phyloP scores from a whole-genome alignment of 2,888 invertebrate species.

The Troglohyphantes excavatus region DNA sequence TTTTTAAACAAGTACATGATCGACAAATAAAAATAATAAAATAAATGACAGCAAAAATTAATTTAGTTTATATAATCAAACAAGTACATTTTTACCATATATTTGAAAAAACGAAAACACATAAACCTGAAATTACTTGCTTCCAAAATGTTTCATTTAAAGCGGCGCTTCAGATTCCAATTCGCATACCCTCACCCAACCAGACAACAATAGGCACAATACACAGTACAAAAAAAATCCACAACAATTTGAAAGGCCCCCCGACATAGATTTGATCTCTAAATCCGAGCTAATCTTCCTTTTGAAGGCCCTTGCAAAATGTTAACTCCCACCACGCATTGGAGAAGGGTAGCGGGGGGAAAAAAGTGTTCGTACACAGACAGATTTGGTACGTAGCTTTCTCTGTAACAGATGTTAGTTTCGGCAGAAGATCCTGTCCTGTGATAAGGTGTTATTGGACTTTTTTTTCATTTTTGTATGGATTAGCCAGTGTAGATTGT shows the following conservation, averaged over 20 bases:
- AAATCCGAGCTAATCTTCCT: constrained; percentile 70
- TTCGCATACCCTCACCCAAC: constrained; percentile 22
- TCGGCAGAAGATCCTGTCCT: constrained; percentile 54
- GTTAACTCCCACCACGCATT: constrained; percentile 53
- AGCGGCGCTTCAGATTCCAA: too few relatives aligned
- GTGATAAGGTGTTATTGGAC: constrained; percentile 66
- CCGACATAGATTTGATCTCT: constrained; percentile 65
- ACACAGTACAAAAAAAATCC: constrained; percentile 22
- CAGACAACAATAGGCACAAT: constrained; percentile 13
- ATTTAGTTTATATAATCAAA: too few relatives aligned
- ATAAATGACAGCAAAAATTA: too few relatives aligned
- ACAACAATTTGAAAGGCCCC: constrained; percentile 58
- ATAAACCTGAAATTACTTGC: too few relatives aligned
- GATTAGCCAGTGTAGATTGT: constrained; percentile 31
- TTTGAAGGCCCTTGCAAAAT: constrained; percentile 41
- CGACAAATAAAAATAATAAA: too few relatives aligned
- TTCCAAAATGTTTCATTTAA: too few relatives aligned
- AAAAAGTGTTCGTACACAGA: constrained; percentile 39
- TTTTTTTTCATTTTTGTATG: constrained; percentile 56
- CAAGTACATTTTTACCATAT: too few relatives aligned
- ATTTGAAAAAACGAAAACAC: too few relatives aligned
- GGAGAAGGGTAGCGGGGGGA: constrained; percentile 24
- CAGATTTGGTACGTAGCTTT: constrained; percentile 67
- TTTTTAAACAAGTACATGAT: too few relatives aligned
- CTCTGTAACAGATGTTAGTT: constrained; percentile 75